Conservation (phyloP, 2,797 vertebrate species). For the Nyctibius grandis region DNA sequence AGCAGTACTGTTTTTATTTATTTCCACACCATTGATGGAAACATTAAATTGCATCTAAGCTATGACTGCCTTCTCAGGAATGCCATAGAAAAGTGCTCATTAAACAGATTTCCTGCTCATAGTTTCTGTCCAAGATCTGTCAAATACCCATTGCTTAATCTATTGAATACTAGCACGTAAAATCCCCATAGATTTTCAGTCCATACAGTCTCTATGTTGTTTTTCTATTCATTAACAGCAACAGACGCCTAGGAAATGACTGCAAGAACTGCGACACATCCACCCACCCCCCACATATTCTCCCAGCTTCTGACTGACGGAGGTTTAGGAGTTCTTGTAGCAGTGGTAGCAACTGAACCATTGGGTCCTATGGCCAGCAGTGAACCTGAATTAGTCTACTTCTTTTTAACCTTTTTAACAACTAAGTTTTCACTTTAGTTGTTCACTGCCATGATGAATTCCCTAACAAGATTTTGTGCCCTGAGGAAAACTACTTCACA, state of each 20-base stretch:
- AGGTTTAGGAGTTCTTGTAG: not conserved
- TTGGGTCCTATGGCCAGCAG: not conserved
- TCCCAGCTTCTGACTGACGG: not conserved
- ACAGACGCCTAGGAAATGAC: not conserved
- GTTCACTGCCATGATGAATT: not conserved
- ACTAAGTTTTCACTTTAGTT: not conserved
- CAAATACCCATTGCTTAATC: not conserved
- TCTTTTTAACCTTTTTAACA: not conserved
- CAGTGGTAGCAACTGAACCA: not conserved
- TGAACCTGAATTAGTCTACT: not conserved
- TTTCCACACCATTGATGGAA: conserved; percentile 25
- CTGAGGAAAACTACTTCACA: not conserved
- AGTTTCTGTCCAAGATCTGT: conserved; percentile 11
- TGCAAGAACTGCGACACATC: not conserved
- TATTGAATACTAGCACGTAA: not conserved
- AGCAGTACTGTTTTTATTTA: not conserved
- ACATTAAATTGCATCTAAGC: conserved; percentile 20
- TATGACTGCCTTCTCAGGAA: not conserved
- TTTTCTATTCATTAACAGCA: not conserved
- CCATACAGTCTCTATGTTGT: not conserved
- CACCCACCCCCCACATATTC: not conserved
- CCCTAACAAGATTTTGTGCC: not conserved
- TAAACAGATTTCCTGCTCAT: conserved; percentile 14
- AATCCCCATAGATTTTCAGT: not conserved
- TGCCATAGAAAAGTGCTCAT: not conserved